These are phyloP conservation scores for Tortricodes alternella DNA, from an alignment of 2,888 invertebrate species.

Conservation along the genomic window DNA sequence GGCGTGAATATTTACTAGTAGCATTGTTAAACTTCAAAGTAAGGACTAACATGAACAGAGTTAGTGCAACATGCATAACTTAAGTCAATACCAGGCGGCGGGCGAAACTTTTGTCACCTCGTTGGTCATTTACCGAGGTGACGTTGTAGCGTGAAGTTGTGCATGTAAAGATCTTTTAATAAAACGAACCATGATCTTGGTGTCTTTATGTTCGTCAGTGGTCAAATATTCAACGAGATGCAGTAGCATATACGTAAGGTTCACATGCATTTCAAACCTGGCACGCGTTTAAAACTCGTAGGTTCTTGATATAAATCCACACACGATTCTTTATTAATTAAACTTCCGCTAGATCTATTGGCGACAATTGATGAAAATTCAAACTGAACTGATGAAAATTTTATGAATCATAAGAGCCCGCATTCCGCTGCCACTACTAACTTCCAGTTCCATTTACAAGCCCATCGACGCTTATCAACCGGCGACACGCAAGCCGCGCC, in stretches of 20 bases:
- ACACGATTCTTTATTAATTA: not conserved
- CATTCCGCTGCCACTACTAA: conserved; percentile 4
- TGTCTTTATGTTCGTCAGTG: not conserved
- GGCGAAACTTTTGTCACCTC: conserved; percentile 41
- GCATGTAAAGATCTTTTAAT: conserved; percentile 32
- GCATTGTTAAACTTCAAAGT: not conserved
- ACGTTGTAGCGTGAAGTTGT: conserved; percentile 43
- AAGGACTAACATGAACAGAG: not conserved
- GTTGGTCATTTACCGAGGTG: conserved; percentile 53
- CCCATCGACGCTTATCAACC: conserved; percentile 71
- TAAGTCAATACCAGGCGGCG: conserved; percentile 27
- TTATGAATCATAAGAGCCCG: not conserved
- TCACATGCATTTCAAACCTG: not conserved
- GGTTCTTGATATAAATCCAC: too few species aligned
- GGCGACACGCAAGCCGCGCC: conserved; percentile 58
- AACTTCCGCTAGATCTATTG: not conserved
- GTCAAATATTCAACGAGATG: not conserved
- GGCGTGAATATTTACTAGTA: not conserved
- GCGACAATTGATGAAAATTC: not conserved
- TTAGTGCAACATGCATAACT: not conserved
- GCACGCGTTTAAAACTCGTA: not conserved
- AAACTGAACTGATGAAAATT: not conserved
- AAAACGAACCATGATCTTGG: not conserved
- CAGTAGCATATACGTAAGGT: not conserved
- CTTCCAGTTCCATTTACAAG: conserved; percentile 34